Evolutionary conservation across 2,797 vertebrate species (phyloP).

Genomic region (Sebastes reedi): DNA sequence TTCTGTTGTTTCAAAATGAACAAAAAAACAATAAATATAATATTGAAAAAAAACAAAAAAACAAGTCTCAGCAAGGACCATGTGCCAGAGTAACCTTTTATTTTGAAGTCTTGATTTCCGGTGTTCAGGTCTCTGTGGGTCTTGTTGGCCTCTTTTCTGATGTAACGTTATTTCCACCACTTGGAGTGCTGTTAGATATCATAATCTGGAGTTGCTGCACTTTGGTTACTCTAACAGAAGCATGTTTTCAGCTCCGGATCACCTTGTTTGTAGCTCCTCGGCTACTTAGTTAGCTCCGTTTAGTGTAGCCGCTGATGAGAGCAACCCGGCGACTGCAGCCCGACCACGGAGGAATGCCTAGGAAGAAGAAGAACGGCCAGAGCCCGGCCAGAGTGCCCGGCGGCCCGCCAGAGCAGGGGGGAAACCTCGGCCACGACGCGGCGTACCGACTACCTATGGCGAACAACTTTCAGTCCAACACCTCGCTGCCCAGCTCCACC

Average conservation of each 20-base stretch:
- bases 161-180: slow-evolving; percentile 31
- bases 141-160: not conserved
- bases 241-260: slow-evolving; percentile 19
- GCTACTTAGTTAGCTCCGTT: slow-evolving; percentile 21
- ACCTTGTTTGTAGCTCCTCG: not conserved
- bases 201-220: not conserved
- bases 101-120: slow-evolving; percentile 53
- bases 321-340: not conserved
- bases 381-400: slow-evolving; percentile 84
- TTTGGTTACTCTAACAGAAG: not conserved
- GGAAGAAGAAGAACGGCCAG: slow-evolving; percentile 88
- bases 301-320: slow-evolving; percentile 46
- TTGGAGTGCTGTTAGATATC: slow-evolving; percentile 60
- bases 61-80: not conserved
- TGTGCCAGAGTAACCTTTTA: slow-evolving; percentile 23
- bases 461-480: slow-evolving; percentile 38
- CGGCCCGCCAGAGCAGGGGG: slow-evolving; percentile 43
- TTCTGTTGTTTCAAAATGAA: too few relatives aligned
- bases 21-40: too few relatives aligned
- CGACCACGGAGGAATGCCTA: slow-evolving; percentile 85
- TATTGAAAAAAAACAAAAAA: too few relatives aligned
- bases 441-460: slow-evolving; percentile 36
- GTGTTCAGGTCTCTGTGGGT: not conserved
- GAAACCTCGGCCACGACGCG: slow-evolving; percentile 35
- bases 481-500: slow-evolving; percentile 27